Conservation (phyloP, 2,113 vertebrate genomes). For the Miniopterus natalensis region DNA sequence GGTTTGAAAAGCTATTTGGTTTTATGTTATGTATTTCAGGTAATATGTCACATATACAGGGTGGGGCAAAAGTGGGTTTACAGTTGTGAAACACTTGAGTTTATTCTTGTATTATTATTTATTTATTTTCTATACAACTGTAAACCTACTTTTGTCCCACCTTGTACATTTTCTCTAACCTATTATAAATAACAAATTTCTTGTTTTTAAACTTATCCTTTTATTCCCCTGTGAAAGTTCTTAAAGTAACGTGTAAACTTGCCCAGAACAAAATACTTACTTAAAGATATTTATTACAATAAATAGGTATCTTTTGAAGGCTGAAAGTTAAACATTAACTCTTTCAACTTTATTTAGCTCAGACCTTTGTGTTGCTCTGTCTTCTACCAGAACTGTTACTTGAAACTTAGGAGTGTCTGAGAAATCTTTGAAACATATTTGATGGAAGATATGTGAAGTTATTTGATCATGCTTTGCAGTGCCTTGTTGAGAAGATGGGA, state of each 20-base stretch:
- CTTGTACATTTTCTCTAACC: background rate
- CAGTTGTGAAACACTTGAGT: background rate
- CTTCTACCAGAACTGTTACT: slow-evolving; percentile 6
- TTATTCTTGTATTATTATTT: background rate
- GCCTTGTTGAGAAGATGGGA: slow-evolving; percentile 55
- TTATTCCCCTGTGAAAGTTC: background rate
- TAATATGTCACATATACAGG: background rate
- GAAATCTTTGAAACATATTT: slow-evolving; percentile 58
- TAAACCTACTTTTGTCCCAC: background rate
- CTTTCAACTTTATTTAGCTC: slow-evolving; percentile 33
- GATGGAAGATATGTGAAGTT: slow-evolving; percentile 24
- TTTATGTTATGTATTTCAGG: slow-evolving; percentile 37
- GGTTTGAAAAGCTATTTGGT: slow-evolving; percentile 52
- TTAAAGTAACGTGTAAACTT: slow-evolving; percentile 52
- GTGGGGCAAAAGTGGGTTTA: background rate
- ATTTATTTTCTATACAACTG: background rate
- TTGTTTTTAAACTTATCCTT: slow-evolving; percentile 57
- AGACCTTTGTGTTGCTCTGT: slow-evolving; percentile 16
- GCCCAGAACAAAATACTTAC: slow-evolving; percentile 59
- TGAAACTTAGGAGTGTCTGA: slow-evolving; percentile 47
- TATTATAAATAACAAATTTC: slow-evolving; percentile 12
- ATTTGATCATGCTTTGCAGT: slow-evolving; percentile 27
- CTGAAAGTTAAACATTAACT: slow-evolving; percentile 62
- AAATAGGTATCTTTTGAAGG: slow-evolving; percentile 56
- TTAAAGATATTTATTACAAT: slow-evolving; percentile 56